phyloP scores from a whole-genome alignment of 2,797 vertebrate species.

The Melanotaenia trifasciata region DNA sequence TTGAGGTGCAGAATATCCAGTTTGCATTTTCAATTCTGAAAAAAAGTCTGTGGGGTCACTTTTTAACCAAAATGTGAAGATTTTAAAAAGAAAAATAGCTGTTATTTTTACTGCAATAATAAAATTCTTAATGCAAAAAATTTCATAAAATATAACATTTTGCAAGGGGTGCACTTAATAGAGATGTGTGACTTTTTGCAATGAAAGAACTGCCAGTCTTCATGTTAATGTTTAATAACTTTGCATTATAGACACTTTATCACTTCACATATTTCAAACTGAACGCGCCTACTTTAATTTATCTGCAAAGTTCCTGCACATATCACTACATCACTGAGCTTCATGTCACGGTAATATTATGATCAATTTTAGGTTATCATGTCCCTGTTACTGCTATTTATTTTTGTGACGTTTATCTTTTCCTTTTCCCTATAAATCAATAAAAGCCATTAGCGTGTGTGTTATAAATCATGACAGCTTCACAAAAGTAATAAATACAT shows the following conservation, averaged over 20 bases:
- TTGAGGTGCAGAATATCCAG: not conserved
- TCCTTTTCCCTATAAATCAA: slow-evolving; percentile 1
- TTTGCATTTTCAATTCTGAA: not conserved
- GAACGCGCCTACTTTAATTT: slow-evolving; percentile 2
- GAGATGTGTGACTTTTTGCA: not conserved
- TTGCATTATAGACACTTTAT: not conserved
- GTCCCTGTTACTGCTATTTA: slow-evolving; percentile 2
- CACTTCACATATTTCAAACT: not conserved
- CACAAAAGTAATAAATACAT: slow-evolving; percentile 8
- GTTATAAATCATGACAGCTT: slow-evolving; percentile 19
- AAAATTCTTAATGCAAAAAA: not conserved
- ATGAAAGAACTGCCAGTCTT: not conserved
- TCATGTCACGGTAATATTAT: not conserved
- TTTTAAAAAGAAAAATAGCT: not conserved
- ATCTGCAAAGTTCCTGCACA: slow-evolving; percentile 1
- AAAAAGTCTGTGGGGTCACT: not conserved
- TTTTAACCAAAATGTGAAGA: not conserved
- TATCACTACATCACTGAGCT: slow-evolving; percentile 13
- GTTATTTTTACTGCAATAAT: not conserved
- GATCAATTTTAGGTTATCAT: slow-evolving; percentile 13
- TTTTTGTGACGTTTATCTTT: not conserved
- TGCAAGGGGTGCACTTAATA: not conserved
- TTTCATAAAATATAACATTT: not conserved
- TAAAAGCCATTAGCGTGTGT: slow-evolving; percentile 1
- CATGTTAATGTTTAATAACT: not conserved